Evolutionary conservation across 2,797 vertebrate genomes (phyloP).

Genomic region (Chanos chanos): DNA sequence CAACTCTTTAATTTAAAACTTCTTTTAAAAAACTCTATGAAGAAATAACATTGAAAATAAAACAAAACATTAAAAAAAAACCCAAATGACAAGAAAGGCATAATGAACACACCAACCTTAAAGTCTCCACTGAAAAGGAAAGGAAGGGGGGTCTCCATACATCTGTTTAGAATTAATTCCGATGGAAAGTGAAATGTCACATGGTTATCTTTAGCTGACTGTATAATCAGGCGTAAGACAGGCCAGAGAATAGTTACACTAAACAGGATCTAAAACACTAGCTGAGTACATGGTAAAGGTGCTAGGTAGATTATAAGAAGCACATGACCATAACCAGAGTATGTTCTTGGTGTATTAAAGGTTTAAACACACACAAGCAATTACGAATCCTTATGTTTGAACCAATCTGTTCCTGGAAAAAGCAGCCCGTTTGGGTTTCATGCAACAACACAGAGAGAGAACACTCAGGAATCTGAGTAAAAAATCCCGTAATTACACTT

Average conservation of each 20-base stretch:
- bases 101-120: slow-evolving; percentile 37
- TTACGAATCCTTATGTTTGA: slow-evolving; percentile 34
- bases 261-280: slow-evolving; percentile 56
- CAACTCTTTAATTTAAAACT: too few relatives aligned
- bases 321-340: slow-evolving; percentile 64
- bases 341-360: slow-evolving; percentile 61
- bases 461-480: too few relatives aligned
- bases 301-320: slow-evolving; percentile 49
- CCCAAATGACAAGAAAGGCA: slow-evolving; percentile 16
- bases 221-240: slow-evolving; percentile 72
- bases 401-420: slow-evolving; percentile 35
- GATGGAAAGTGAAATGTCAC: slow-evolving; percentile 70
- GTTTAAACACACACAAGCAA: slow-evolving; percentile 58
- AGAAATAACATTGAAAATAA: too few relatives aligned
- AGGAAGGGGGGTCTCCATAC: slow-evolving; percentile 45
- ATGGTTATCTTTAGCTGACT: slow-evolving; percentile 75
- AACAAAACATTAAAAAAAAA: slow-evolving; percentile 1
- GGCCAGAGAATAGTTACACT: slow-evolving; percentile 55
- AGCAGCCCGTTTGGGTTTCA: slow-evolving; percentile 36
- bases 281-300: slow-evolving; percentile 32
- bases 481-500: too few relatives aligned
- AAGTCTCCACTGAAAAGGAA: slow-evolving; percentile 31
- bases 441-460: background rate
- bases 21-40: too few relatives aligned
- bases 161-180: slow-evolving; percentile 72